Evolutionary conservation across 2,888 invertebrate genomes (phyloP).

Genomic region (Synanthedon formicaeformis): DNA sequence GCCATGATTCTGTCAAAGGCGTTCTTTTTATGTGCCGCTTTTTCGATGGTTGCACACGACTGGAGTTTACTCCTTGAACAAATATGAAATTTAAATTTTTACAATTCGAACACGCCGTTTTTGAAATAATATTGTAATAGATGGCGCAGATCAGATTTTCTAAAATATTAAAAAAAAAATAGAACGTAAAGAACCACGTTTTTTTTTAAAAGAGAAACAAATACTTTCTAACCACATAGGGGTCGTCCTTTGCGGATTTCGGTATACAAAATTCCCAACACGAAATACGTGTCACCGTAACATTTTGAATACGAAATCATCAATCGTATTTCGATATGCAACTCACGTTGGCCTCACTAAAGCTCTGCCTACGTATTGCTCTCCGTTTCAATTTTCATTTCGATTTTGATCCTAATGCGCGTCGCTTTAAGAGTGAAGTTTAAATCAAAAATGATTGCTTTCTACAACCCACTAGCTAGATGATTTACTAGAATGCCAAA

Average conservation of each 20-base stretch:
- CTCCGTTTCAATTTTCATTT: constrained; percentile 5
- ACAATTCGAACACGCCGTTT: no score
- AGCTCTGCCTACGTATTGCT: constrained; percentile 14
- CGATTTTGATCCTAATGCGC: constrained; percentile 10
- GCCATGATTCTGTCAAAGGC: no score
- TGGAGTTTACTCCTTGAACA: no score
- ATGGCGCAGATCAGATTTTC: no score
- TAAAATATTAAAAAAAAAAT: no score
- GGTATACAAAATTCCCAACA: constrained; percentile 27
- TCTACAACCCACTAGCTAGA: constrained; percentile 16
- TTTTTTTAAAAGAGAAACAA: background rate
- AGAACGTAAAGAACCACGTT: no score
- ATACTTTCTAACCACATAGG: background rate
- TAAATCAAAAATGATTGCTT: constrained; percentile 7
- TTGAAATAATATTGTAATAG: no score
- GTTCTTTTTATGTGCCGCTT: no score
- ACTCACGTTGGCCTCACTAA: constrained; percentile 36
- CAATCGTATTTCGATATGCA: constrained; percentile 31
- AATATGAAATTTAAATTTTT: no score
- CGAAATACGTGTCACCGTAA: constrained; percentile 31
- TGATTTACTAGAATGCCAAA: background rate
- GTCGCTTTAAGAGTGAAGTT: constrained; percentile 5
- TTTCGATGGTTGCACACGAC: no score
- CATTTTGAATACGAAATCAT: constrained; percentile 11
- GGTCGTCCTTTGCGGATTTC: background rate